A percentile compares a stretch with the other conserved stretches of the same genome.
Conservation (phyloP, 2,888 invertebrate species). For the Sinodicranocentrus sp. region DNA sequence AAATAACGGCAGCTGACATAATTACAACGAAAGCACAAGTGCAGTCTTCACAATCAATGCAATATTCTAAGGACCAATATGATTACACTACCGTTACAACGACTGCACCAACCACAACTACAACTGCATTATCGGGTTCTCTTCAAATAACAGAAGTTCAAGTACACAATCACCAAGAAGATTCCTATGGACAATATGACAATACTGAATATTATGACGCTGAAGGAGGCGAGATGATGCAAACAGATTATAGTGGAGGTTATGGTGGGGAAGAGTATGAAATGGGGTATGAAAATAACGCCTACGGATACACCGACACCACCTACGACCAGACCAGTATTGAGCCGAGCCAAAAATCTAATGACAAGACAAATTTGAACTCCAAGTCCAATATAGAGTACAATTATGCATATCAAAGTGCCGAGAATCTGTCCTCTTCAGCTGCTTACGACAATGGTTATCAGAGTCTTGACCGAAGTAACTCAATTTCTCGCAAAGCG, state of each 20-base stretch:
- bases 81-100: constrained; percentile 39
- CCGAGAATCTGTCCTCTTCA: constrained; percentile 81
- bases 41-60: constrained; percentile 31
- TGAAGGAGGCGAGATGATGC: constrained; percentile 60
- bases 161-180: constrained; percentile 54
- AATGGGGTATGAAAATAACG: constrained; percentile 51
- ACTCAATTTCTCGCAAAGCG: constrained; percentile 73
- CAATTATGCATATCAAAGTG: constrained; percentile 85
- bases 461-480: constrained; percentile 67
- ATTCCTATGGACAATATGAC: constrained; percentile 66
- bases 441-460: constrained; percentile 48
- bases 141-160: constrained; percentile 61
- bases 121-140: constrained; percentile 35
- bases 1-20: constrained; percentile 7
- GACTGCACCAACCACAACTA: constrained; percentile 41
- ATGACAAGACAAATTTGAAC: constrained; percentile 64
- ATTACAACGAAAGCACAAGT: neutral
- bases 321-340: constrained; percentile 61
- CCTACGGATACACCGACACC: constrained; percentile 52
- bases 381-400: constrained; percentile 82
- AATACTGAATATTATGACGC: constrained; percentile 68
- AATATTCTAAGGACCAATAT: constrained; percentile 64
- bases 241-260: constrained; percentile 56
- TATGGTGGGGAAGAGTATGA: constrained; percentile 52
- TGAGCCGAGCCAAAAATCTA: constrained; percentile 69